Conservation (phyloP, 2,888 invertebrate genomes). For the Drosophila quinaria region DNA sequence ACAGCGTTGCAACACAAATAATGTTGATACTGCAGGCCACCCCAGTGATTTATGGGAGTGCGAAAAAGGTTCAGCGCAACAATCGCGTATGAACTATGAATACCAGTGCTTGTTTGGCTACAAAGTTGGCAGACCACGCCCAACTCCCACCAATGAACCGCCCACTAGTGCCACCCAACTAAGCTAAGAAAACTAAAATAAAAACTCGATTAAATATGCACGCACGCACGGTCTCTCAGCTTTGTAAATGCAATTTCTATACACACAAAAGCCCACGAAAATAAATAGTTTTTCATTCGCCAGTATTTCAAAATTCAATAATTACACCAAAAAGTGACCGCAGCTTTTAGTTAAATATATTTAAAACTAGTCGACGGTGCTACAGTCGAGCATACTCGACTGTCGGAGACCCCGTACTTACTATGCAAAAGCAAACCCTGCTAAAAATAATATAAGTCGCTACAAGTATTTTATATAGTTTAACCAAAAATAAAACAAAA, state of each 20-base stretch:
- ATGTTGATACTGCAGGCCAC: constrained; percentile 55
- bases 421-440: no score
- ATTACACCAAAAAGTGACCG: constrained; percentile 9
- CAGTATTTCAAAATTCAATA: constrained; percentile 20
- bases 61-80: constrained; percentile 51
- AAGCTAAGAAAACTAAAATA: constrained; percentile 48
- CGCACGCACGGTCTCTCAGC: constrained; percentile 54
- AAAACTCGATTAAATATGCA: constrained; percentile 63
- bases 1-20: constrained; percentile 57
- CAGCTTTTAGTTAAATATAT: not conserved
- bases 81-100: constrained; percentile 44
- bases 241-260: constrained; percentile 59
- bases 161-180: constrained; percentile 24
- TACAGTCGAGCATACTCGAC: no score
- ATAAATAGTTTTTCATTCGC: constrained; percentile 9
- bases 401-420: no score
- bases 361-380: no score
- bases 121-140: constrained; percentile 46
- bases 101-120: constrained; percentile 15
- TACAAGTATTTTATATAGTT: no score
- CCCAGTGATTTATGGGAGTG: constrained; percentile 66
- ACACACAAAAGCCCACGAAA: not conserved
- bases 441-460: no score
- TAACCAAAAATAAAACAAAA: no score
- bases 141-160: not conserved